phyloP scores from a whole-genome alignment of 2,888 invertebrate species.

The Coremacera marginata region DNA sequence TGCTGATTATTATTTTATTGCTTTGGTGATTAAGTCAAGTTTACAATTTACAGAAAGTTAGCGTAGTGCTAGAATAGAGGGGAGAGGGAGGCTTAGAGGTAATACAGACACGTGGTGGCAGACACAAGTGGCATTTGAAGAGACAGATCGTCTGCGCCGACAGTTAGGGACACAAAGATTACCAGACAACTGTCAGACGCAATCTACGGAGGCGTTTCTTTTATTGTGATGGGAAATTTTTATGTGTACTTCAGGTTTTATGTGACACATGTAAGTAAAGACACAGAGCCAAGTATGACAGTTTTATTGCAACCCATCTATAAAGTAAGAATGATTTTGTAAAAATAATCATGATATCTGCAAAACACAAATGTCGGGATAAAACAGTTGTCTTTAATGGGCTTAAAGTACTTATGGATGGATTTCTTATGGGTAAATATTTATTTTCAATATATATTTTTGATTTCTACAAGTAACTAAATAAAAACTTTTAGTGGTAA shows the following conservation, averaged over 20 bases:
- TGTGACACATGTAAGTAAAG: not conserved
- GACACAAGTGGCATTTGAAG: conserved; percentile 22
- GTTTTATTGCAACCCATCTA: too few species aligned
- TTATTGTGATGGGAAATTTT: not conserved
- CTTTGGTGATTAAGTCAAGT: conserved; percentile 47
- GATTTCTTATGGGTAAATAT: too few species aligned
- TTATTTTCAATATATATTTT: too few species aligned
- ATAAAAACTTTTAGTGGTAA: too few species aligned
- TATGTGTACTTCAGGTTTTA: not conserved
- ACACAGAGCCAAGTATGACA: too few species aligned
- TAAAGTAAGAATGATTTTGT: too few species aligned
- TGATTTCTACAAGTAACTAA: too few species aligned
- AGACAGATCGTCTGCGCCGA: conserved; percentile 17
- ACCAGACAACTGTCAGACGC: not conserved
- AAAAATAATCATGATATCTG: too few species aligned
- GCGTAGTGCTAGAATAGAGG: not conserved
- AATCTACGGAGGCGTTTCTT: not conserved
- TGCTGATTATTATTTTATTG: conserved; percentile 51
- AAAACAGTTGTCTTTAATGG: too few species aligned
- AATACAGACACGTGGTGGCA: not conserved
- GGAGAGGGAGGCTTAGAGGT: not conserved
- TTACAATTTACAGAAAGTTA: not conserved
- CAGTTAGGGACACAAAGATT: not conserved
- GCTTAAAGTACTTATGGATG: too few species aligned
- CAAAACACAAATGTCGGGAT: too few species aligned